These are phyloP conservation scores for Drosophila serrata DNA, from an alignment of 1,140 invertebrate genomes.

Conservation along the genomic window DNA sequence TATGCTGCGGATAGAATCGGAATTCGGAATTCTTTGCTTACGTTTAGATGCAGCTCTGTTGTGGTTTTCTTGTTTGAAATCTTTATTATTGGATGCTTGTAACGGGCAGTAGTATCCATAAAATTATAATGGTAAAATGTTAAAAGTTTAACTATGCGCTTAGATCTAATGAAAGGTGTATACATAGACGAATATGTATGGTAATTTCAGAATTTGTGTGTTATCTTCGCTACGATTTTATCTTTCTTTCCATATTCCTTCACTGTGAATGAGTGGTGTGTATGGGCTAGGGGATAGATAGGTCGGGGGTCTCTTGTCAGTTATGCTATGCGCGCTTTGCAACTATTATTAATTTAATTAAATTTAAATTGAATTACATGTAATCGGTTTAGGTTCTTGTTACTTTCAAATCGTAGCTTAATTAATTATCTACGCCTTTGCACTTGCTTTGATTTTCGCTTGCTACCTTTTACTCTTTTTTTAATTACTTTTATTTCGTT, in stretches of 20 bases:
- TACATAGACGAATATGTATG: conserved; percentile 85
- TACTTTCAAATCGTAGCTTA: conserved; percentile 76
- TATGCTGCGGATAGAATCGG: conserved; percentile 15
- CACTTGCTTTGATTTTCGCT: conserved; percentile 79
- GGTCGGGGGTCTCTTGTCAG: conserved; percentile 44
- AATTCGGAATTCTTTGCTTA: conserved; percentile 19
- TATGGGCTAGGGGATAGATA: conserved; percentile 6
- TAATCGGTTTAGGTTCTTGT: conserved; percentile 58
- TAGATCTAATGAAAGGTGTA: conserved; percentile 85
- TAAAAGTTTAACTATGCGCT: conserved; percentile 85
- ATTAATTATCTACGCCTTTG: conserved; percentile 69
- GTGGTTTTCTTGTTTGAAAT: conserved; percentile 72
- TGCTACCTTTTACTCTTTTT: conserved; percentile 60
- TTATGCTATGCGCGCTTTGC: conserved; percentile 78
- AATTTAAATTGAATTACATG: conserved; percentile 82
- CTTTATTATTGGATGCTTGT: conserved; percentile 85
- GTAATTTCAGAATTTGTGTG: conserved; percentile 58
- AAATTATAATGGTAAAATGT: conserved; percentile 85
- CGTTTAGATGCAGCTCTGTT: conserved; percentile 9
- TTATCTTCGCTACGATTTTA: conserved; percentile 58
- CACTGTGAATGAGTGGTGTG: conserved; percentile 30
- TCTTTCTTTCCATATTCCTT: conserved; percentile 24
- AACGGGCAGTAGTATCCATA: conserved; percentile 85
- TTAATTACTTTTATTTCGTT: conserved; percentile 44
- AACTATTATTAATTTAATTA: conserved; percentile 83